Percentiles rank a stretch among this genome's conserved stretches.
phyloP scores from a whole-genome alignment of 2,113 vertebrate species.

The Spermophilus dauricus region DNA sequence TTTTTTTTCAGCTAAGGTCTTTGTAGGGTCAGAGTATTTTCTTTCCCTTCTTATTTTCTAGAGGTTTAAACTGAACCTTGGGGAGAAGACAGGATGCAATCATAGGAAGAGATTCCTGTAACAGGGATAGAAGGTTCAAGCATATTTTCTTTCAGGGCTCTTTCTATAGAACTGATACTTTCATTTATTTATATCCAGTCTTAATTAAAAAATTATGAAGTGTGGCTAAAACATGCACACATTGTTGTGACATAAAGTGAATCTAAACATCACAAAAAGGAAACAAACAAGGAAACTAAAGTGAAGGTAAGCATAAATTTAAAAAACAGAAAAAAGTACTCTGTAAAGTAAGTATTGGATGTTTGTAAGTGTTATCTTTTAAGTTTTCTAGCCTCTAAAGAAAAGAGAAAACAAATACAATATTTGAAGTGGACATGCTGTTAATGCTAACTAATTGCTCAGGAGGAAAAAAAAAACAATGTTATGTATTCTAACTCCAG shows the following conservation, averaged over 20 bases:
- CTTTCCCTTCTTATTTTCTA: conserved; percentile 62
- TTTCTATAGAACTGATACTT: not conserved
- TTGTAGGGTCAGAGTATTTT: conserved; percentile 63
- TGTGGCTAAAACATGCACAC: not conserved
- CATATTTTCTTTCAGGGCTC: conserved; percentile 21
- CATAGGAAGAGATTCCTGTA: not conserved
- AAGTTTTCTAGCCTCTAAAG: not conserved
- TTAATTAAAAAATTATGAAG: conserved; percentile 17
- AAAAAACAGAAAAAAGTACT: not conserved
- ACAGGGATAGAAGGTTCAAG: not conserved
- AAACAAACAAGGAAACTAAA: not conserved
- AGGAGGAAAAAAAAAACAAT: not conserved
- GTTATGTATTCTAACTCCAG: not conserved
- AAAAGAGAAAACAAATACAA: not conserved
- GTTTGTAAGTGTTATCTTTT: not conserved
- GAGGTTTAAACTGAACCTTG: conserved; percentile 32
- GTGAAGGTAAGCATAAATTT: not conserved
- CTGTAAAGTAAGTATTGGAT: not conserved
- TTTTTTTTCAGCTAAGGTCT: conserved; percentile 22
- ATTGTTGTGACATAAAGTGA: not conserved
- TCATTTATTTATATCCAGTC: conserved; percentile 3
- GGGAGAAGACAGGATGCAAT: not conserved
- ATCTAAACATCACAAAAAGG: not conserved
- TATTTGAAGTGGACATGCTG: not conserved
- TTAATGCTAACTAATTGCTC: conserved; percentile 39